Evolutionary conservation across 1,140 invertebrate genomes (phyloP).

Genomic region (Galleria mellonella): DNA sequence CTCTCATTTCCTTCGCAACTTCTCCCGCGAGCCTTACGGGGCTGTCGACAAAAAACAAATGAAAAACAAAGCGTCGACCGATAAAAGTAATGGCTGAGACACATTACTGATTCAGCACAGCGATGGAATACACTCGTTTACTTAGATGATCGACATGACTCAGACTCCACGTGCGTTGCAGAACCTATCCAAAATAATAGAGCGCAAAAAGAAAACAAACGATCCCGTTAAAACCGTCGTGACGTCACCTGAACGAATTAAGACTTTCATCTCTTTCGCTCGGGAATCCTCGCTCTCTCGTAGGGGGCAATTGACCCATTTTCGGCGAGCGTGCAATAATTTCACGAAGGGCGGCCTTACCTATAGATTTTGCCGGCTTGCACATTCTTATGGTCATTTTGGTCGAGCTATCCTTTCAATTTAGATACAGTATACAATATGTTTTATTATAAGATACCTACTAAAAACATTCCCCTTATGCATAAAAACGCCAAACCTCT

Average conservation of each 20-base stretch:
- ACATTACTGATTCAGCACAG: slow-evolving; percentile 27
- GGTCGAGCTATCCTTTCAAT: slow-evolving; percentile 35
- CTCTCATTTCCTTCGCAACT: slow-evolving; percentile 33
- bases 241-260: slow-evolving; percentile 69
- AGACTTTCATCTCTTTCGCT: slow-evolving; percentile 41
- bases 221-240: slow-evolving; percentile 49
- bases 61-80: slow-evolving; percentile 16
- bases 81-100: slow-evolving; percentile 17
- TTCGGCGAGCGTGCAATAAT: slow-evolving; percentile 67
- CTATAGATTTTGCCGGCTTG: slow-evolving; percentile 47
- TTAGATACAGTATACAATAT: neutral
- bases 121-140: no score
- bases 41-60: slow-evolving; percentile 21
- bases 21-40: slow-evolving; percentile 8
- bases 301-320: slow-evolving; percentile 69
- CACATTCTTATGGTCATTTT: slow-evolving; percentile 42
- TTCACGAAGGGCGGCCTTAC: slow-evolving; percentile 59
- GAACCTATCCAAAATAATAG: slow-evolving; percentile 44
- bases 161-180: no score
- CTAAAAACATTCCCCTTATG: no score
- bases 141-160: no score
- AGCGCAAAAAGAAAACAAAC: slow-evolving; percentile 46
- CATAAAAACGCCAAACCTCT: no score
- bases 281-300: slow-evolving; percentile 37
- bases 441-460: no score